A percentile compares a stretch with the other conserved stretches of the same genome.
Evolutionary conservation across 1,140 invertebrate species (phyloP).

Genomic region (Popillia japonica): DNA sequence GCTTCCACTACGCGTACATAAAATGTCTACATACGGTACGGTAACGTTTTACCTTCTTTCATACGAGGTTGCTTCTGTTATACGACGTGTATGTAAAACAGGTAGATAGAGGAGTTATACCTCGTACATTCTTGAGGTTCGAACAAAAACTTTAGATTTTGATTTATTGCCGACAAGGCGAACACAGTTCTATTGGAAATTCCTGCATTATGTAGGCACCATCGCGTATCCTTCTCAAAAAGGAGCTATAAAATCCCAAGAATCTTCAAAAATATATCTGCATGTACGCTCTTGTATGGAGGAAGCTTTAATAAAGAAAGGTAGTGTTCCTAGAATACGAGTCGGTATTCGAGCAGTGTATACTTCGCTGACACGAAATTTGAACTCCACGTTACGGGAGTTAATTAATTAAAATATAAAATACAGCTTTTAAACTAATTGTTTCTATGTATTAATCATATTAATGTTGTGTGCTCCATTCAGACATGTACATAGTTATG

Average conservation of each 20-base stretch:
- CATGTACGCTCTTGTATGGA: not conserved
- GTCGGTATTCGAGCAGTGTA: too few relatives aligned
- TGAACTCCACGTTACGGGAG: too few relatives aligned
- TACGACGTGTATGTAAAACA: not conserved
- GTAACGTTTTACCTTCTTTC: not conserved
- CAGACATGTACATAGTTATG: too few relatives aligned
- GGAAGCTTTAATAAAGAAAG: too few relatives aligned
- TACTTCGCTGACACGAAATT: too few relatives aligned
- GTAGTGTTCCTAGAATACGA: too few relatives aligned
- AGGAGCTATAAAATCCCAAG: not conserved
- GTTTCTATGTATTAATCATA: too few relatives aligned
- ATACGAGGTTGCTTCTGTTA: too few relatives aligned
- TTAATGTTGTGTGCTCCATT: too few relatives aligned
- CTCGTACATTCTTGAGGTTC: constrained; percentile 4
- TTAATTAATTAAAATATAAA: too few relatives aligned
- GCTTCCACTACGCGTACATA: not conserved
- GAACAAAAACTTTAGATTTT: constrained; percentile 32
- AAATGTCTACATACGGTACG: not conserved
- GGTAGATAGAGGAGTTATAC: not conserved
- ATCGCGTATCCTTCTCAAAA: not conserved
- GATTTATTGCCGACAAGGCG: constrained; percentile 22
- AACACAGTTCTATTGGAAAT: constrained; percentile 18
- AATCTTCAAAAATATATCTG: not conserved
- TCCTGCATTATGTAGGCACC: not conserved
- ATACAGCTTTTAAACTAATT: too few relatives aligned